Percentiles rank a stretch among this genome's conserved stretches.
phyloP scores from a whole-genome alignment of 2,797 vertebrate genomes.

The Heterohyrax brucei region DNA sequence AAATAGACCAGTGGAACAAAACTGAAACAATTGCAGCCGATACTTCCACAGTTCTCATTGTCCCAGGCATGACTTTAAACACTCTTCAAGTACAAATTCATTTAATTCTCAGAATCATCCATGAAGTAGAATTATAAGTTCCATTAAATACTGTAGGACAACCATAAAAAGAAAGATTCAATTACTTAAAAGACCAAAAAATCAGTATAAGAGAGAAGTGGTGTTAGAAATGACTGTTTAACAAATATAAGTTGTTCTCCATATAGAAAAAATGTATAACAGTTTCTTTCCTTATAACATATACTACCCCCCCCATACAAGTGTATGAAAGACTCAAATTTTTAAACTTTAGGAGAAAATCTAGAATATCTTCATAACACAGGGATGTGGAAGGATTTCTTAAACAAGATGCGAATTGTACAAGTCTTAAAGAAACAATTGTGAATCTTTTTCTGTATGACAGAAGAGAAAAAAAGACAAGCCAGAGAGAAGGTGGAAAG shows the following conservation, averaged over 20 bases:
- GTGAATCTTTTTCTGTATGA: background rate
- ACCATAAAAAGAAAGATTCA: background rate
- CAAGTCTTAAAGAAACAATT: background rate
- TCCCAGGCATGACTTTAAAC: background rate
- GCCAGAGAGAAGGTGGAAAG: background rate
- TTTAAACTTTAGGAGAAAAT: background rate
- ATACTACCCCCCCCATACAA: no score
- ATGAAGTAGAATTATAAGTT: no score
- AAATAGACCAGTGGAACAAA: no score
- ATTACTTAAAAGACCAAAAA: background rate
- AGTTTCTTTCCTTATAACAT: background rate
- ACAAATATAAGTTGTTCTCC: background rate
- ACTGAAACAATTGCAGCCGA: rapidly evolving
- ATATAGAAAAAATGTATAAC: background rate
- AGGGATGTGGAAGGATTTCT: background rate
- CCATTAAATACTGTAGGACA: background rate
- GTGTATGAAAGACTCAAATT: background rate
- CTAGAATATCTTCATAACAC: background rate
- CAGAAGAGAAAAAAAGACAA: background rate
- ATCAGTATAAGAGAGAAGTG: background rate
- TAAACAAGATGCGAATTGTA: background rate
- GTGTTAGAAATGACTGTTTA: background rate
- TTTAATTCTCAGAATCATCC: background rate
- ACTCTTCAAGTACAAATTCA: background rate
- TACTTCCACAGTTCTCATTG: rapidly evolving